Base-by-base conservation (phyloP, 2,113 vertebrate species). In the Philantomba maxwellii region DNA sequence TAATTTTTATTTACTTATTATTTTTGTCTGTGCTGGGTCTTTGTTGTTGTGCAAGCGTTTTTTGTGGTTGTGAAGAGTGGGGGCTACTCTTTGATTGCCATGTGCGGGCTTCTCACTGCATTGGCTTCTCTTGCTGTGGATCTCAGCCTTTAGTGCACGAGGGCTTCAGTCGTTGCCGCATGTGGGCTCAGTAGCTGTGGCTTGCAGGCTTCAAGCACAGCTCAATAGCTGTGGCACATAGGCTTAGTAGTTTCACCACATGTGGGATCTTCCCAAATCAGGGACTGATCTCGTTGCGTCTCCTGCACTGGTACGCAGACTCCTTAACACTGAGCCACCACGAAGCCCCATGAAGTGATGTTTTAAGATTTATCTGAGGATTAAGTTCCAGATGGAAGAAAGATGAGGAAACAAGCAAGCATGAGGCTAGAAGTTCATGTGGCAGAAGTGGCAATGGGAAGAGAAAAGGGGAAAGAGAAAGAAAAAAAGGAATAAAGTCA, bases 41-140 rank as follows among this genome's bases (percentile, higher is more conserved):
- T 14, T 43, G 39, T 43, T 43, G 36, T 7, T 43, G 39, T 43
- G 23, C 39, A 43, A 1, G 39, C 1, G 3, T 43, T 75, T 75
- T 43, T 15, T 43, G 6, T 7, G 15, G 39, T 26, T 43, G 36
- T 7, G 70, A 39, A 14, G 70, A 43, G 39, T 7, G 6, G 70
- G 23, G 3, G 23, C 70, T 75, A 26, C 70, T 14, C 70, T 75
- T 7, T 26, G 23, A 43, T 26, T 43, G 70, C 39, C 23, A 0
- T 0, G 23, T 7, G 23, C 0, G 12, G 23, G 39, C 39, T 75
- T 70, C 66, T 39, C 66, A 39, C 10, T 21, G 19, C 2, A 0
- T 1, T 39, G 5, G 66, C n/a, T 39, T 75, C 23, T 43, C 23
- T 43, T 43, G 39, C 6, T 7, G 12, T 43, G 23, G 36, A 43